Base-by-base conservation (phyloP, 2,113 vertebrate genomes). In the Genyomyrus donnyi region DNA sequence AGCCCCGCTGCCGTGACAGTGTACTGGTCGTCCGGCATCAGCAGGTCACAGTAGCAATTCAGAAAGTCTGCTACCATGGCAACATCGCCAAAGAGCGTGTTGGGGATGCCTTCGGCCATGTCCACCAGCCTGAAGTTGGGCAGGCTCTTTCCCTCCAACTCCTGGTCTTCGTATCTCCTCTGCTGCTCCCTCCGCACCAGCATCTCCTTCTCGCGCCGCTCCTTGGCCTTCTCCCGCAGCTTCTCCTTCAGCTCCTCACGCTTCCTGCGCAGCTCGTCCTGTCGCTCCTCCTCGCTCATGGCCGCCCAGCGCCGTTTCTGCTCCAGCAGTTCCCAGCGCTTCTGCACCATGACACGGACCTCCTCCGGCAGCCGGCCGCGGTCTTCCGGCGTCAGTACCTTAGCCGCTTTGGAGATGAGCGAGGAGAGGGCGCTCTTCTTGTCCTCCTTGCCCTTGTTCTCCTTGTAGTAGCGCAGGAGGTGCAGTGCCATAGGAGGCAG, bases 21-120 rank as follows among this genome's bases (percentile, higher is more conserved):
- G 92, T 98, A 97, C 74, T 98, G 98, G 91, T 97, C 97, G 62
- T 99, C 97, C 0, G 98, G 98, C 93, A 98, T 96, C 89, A 99
- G 93, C 0, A 99, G 93, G 31, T 97, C 98, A 0, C 97, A 96
- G 2, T 98, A 99, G 94, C 98, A 98, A 93, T 97, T 97, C 49
- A 99, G 95, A 92, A 99, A 99, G 88, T 99, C 98, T 27, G 97
- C 97, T 0, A 99, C 96, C 97, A 99, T 97, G 50, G 98, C 98
- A 0, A 99, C 96, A 0, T 99, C 97, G 1, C 98, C 98, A 86
- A 99, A 99, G 45, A 99, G 96, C 0, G 89, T 99, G 99, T 93
- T 98, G 97, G 89, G 98, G 90, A 99, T 93, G 0, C 98, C 98
- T 91, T 99, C 98, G 0, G 98, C 98, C 91, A 98, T 99, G 93